These are phyloP conservation scores for Rhynchonema sp. DNA, from an alignment of 2,888 invertebrate species.

Conservation along the genomic window DNA sequence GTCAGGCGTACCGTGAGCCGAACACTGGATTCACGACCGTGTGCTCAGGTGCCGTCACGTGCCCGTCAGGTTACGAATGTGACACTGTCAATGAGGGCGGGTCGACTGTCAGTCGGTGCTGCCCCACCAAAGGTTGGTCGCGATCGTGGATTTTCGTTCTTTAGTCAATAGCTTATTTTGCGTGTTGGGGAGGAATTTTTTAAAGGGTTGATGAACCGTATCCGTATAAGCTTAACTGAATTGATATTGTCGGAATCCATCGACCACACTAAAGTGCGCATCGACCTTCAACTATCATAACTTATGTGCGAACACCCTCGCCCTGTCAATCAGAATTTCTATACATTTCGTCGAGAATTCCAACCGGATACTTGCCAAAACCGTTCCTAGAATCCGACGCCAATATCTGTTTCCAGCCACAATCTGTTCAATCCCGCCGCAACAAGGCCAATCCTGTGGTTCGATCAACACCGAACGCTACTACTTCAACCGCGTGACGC, in stretches of 20 bases:
- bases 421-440: slow-evolving; percentile 25
- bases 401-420: slow-evolving; percentile 11
- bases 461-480: slow-evolving; percentile 20
- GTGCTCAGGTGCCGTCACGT: slow-evolving; percentile 15
- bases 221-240: too few relatives aligned
- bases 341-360: too few relatives aligned
- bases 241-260: too few relatives aligned
- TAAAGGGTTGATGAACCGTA: too few relatives aligned
- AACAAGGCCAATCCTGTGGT: slow-evolving; percentile 22
- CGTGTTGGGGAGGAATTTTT: too few relatives aligned
- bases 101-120: slow-evolving; percentile 20
- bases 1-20: slow-evolving; percentile 20
- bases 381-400: background rate
- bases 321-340: too few relatives aligned
- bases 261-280: too few relatives aligned
- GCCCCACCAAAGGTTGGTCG: slow-evolving; percentile 13
- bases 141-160: background rate
- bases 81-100: slow-evolving; percentile 19
- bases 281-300: too few relatives aligned
- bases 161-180: too few relatives aligned
- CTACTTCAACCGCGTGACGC: slow-evolving; percentile 23
- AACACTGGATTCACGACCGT: slow-evolving; percentile 22
- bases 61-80: slow-evolving; percentile 24
- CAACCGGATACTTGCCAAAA: background rate
- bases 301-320: too few relatives aligned